Percentiles rank a stretch among this genome's conserved stretches.
Conservation (phyloP, 2,888 invertebrate genomes). For the Torymus auratus region DNA sequence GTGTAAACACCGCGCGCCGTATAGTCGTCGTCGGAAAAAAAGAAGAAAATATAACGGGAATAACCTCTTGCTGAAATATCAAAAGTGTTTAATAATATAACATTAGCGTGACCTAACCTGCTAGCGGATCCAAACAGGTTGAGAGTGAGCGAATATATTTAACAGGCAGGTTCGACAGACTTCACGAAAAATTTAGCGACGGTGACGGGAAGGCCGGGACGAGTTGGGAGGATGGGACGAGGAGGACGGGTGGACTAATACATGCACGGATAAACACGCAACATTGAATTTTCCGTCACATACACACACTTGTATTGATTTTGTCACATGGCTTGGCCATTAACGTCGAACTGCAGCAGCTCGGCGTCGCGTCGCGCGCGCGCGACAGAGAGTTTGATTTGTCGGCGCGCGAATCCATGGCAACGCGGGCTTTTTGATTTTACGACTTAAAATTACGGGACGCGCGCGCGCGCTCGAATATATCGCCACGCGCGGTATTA, state of each 20-base stretch:
- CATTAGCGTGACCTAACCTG: not conserved
- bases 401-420: conserved; percentile 53
- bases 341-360: conserved; percentile 61
- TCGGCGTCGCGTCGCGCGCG: too few relatives aligned
- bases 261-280: conserved; percentile 64
- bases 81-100: not conserved
- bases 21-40: too few relatives aligned
- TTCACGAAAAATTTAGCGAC: conserved; percentile 52
- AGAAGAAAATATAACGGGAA: too few relatives aligned
- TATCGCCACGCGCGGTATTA: not conserved
- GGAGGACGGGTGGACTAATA: conserved; percentile 58
- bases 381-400: conserved; percentile 52
- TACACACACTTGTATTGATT: conserved; percentile 69
- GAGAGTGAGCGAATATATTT: too few relatives aligned
- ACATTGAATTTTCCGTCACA: conserved; percentile 67
- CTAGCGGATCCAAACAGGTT: too few relatives aligned
- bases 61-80: too few relatives aligned
- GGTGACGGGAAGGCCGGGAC: too few relatives aligned
- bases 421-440: conserved; percentile 53
- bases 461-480: conserved; percentile 5
- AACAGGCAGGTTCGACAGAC: not conserved
- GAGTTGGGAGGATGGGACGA: not conserved
- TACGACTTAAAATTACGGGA: conserved; percentile 42
- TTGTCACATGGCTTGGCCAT: conserved; percentile 71
- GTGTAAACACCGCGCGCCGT: too few relatives aligned